Base-by-base conservation (phyloP, 2,797 vertebrate species). In the Coendou prehensilis region DNA sequence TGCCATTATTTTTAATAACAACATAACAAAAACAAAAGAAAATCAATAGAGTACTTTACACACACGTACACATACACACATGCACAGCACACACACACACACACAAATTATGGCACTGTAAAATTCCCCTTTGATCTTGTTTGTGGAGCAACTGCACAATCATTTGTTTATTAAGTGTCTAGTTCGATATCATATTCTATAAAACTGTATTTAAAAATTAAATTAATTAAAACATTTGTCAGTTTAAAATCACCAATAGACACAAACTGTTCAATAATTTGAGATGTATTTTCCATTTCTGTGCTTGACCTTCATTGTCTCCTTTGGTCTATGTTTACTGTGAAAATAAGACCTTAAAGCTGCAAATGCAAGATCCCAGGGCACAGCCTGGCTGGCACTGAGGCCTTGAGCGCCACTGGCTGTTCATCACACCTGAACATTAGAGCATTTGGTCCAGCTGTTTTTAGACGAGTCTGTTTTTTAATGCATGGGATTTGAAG, bases 401-500 rank as follows among this genome's bases (percentile, higher is more conserved):
- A 85, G 71, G 8, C 15, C 37, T 10, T 13, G 5, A 13, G 2
- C 7, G n/a, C 41, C 59, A 3, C 17, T 7, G 67, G 15, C 5
- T 47, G 75, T 14, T 73, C 45, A 33, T 28, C 33, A 81, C n/a
- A 71, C 11, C 3, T 9, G 28, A 61, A 56, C 10, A 2, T 23
- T 26, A 75, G 94, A 76, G 41, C 23, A 47, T 7, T 3, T 33
- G 18, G 47, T 17, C 47, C 8, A 84, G 9, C 14, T 90, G 15
- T 47, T 80, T 76, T 26, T 73, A 26, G 45, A 45, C 26, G 22
- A 26, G 97, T 94, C 96, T 56, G 20, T 28, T 10, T 63, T 93
- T 98, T 97, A 97, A 98, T 96, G 95, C 85, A 96, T 96, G 83
- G 97, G 96, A 97, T 96, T 96, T 96, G 83, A 95, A 96, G 85